Evolutionary conservation across 2,113 vertebrate genomes (phyloP).

Genomic region (Muscicapa adusta): DNA sequence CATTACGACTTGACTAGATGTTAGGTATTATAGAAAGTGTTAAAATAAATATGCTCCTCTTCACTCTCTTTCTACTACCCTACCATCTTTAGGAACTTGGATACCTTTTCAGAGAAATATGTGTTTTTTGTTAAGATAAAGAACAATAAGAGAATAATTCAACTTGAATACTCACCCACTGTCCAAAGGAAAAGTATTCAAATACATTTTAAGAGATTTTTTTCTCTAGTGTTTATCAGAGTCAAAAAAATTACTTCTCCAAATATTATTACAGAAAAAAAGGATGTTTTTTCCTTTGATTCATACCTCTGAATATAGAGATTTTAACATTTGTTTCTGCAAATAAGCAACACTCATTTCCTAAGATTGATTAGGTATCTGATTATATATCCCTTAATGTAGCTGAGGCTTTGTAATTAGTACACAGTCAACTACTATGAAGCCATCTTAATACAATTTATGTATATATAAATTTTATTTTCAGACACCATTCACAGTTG

Average conservation of each 20-base stretch:
- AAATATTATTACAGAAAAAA: neutral
- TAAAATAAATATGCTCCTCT: neutral
- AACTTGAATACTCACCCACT: neutral
- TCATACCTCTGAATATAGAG: neutral
- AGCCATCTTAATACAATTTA: neutral
- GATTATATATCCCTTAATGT: neutral
- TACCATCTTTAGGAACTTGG: neutral
- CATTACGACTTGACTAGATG: neutral
- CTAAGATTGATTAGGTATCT: conserved; percentile 20
- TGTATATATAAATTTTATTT: neutral
- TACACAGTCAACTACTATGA: neutral
- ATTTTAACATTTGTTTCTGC: conserved; percentile 40
- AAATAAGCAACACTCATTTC: conserved; percentile 36
- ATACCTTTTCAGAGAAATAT: neutral
- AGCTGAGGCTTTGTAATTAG: neutral
- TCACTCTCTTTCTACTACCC: neutral
- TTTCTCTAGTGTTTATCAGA: neutral
- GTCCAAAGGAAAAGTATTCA: neutral
- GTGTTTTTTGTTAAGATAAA: neutral
- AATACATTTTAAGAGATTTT: neutral
- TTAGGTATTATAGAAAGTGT: neutral
- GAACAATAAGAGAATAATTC: neutral
- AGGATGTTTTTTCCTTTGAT: conserved; percentile 10
- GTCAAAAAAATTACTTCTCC: neutral
- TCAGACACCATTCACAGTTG: neutral